Conservation (phyloP, 2,888 invertebrate species). For the Lomographa bimaculata region DNA sequence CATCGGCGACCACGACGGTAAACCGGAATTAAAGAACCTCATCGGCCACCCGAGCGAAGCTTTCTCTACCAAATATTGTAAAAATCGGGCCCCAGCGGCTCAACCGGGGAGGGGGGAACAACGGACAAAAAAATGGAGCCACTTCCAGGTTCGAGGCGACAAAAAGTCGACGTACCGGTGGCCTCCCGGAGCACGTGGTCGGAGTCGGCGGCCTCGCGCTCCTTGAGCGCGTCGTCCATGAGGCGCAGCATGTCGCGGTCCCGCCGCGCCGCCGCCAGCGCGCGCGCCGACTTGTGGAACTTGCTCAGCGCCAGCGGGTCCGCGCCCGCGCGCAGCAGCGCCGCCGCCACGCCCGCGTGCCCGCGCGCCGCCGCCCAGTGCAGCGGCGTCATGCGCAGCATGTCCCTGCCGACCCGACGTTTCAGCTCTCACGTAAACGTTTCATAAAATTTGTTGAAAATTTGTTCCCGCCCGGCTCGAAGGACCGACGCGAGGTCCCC, state of each 20-base stretch:
- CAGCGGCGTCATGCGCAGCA: conserved; percentile 89
- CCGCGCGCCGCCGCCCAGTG: conserved; percentile 97
- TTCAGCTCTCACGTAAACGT: too few relatives aligned
- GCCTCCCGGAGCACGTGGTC: conserved; percentile 34
- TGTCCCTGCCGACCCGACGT: conserved; percentile 40
- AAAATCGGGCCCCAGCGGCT: too few relatives aligned
- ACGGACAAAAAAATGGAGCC: too few relatives aligned
- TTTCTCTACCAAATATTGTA: too few relatives aligned
- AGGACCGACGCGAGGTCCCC: neutral
- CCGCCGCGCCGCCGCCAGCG: conserved; percentile 39
- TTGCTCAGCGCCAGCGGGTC: conserved; percentile 80
- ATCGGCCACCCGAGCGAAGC: too few relatives aligned
- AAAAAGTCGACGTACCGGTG: conserved; percentile 12
- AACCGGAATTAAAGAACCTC: too few relatives aligned
- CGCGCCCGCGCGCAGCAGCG: conserved; percentile 89
- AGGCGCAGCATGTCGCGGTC: conserved; percentile 35
- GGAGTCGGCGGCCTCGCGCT: conserved; percentile 40
- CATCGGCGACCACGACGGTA: too few relatives aligned
- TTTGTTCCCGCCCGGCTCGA: too few relatives aligned
- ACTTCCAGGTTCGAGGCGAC: too few relatives aligned
- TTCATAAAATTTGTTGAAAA: too few relatives aligned
- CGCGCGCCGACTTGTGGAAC: conserved; percentile 60
- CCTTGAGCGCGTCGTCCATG: conserved; percentile 43
- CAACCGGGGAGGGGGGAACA: too few relatives aligned
- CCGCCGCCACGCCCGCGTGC: conserved; percentile 84